These are phyloP conservation scores for Micoletzkya japonica DNA, from an alignment of 2,888 invertebrate genomes.

Conservation along the genomic window DNA sequence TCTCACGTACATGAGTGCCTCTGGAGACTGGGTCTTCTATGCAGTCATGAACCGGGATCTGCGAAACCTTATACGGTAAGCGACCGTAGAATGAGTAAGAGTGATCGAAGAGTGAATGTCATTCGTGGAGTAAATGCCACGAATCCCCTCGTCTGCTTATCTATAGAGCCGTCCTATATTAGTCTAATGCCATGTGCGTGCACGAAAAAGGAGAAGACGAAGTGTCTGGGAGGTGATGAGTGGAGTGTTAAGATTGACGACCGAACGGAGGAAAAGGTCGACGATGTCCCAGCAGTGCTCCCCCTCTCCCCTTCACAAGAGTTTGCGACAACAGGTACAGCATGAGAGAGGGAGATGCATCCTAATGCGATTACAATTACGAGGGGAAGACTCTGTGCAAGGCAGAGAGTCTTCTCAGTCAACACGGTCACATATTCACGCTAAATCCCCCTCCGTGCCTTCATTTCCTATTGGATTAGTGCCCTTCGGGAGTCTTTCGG, in stretches of 20 bases:
- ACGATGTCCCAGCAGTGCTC: conserved; percentile 60
- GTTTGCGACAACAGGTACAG: conserved; percentile 49
- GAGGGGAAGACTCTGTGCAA: too few species aligned
- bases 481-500: too few species aligned
- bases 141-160: too few species aligned
- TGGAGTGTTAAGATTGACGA: conserved; percentile 57
- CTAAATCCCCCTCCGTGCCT: too few species aligned
- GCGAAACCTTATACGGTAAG: conserved; percentile 57
- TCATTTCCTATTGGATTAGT: too few species aligned
- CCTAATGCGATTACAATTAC: too few species aligned
- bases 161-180: too few species aligned
- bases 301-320: conserved; percentile 51
- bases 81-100: background rate
- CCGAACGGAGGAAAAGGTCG: conserved; percentile 58
- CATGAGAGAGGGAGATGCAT: too few species aligned
- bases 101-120: background rate
- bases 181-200: too few species aligned
- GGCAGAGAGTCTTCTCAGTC: too few species aligned
- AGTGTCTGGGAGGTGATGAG: background rate
- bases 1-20: conserved; percentile 59
- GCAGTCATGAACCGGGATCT: conserved; percentile 61
- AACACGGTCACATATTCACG: too few species aligned
- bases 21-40: conserved; percentile 61
- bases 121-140: background rate
- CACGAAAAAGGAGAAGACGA: background rate